phyloP scores from a whole-genome alignment of 2,888 invertebrate genomes.

The Patella pellucida region DNA sequence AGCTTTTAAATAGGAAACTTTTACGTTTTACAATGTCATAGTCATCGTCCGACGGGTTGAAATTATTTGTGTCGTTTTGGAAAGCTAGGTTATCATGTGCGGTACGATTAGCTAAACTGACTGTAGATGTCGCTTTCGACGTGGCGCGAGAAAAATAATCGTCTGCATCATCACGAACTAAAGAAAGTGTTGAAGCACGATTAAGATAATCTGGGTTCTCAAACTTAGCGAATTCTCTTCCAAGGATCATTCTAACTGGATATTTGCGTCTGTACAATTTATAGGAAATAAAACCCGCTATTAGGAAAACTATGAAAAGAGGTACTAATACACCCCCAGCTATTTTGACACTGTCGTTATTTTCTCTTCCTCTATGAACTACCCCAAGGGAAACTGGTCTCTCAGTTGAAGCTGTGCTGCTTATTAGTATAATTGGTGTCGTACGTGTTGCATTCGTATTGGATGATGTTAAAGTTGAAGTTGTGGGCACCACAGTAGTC shows the following conservation, averaged over 20 bases:
- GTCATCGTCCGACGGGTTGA: constrained; percentile 21
- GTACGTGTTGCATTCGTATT: no score
- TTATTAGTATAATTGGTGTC: no score
- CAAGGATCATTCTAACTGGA: constrained; percentile 60
- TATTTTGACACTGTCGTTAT: constrained; percentile 32
- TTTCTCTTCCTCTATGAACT: not conserved
- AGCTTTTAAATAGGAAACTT: constrained; percentile 32
- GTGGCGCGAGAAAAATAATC: constrained; percentile 27
- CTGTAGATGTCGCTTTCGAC: constrained; percentile 4
- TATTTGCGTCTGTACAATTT: constrained; percentile 58
- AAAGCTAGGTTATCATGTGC: constrained; percentile 18
- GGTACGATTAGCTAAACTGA: constrained; percentile 19
- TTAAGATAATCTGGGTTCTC: constrained; percentile 53
- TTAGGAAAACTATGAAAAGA: constrained; percentile 31
- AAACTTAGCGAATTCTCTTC: constrained; percentile 55
- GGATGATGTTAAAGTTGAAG: not conserved
- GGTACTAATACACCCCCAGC: constrained; percentile 49
- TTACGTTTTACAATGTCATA: constrained; percentile 33
- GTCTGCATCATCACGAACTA: constrained; percentile 41
- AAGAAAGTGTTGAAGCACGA: constrained; percentile 37
- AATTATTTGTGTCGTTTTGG: constrained; percentile 12
- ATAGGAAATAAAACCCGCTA: constrained; percentile 38
- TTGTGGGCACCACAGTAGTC: not conserved
- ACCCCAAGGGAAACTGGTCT: no score
- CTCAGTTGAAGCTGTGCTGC: no score